Evolutionary conservation across 2,888 invertebrate species (phyloP).

Genomic region (Elysia crispata): DNA sequence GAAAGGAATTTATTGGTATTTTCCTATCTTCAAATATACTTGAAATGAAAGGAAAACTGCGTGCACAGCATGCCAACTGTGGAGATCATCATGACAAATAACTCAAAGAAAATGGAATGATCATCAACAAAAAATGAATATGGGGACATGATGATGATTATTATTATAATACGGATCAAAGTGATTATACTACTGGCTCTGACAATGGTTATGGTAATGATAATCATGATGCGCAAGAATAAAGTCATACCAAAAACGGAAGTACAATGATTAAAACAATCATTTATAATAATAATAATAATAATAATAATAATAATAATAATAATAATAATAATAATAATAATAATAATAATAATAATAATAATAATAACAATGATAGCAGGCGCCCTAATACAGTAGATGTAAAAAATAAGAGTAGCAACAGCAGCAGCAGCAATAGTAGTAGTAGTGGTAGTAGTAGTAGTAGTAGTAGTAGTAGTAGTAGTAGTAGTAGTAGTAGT

Average conservation of each 20-base stretch:
- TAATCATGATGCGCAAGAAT: neutral
- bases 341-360: conserved; percentile 20
- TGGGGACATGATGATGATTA: neutral
- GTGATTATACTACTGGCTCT: neutral
- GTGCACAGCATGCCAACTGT: no score
- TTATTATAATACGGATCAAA: neutral
- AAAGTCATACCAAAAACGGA: neutral
- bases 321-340: neutral
- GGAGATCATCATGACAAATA: no score
- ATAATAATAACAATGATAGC: conserved; percentile 3
- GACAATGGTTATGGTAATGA: neutral
- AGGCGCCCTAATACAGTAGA: neutral
- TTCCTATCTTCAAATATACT: no score
- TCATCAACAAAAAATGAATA: neutral
- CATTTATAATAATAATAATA: conserved; percentile 19
- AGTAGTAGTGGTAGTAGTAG: neutral
- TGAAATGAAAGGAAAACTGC: no score
- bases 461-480: neutral
- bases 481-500: conserved; percentile 21
- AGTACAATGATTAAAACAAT: neutral
- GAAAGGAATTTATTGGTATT: no score
- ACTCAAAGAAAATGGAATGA: neutral
- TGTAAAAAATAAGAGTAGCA: neutral
- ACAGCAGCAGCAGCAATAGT: neutral
- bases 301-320: conserved; percentile 25